Percentiles rank a stretch among this genome's conserved stretches.
These are phyloP conservation scores for Cheilosia impressa DNA, from an alignment of 2,888 invertebrate genomes.

Conservation along the genomic window DNA sequence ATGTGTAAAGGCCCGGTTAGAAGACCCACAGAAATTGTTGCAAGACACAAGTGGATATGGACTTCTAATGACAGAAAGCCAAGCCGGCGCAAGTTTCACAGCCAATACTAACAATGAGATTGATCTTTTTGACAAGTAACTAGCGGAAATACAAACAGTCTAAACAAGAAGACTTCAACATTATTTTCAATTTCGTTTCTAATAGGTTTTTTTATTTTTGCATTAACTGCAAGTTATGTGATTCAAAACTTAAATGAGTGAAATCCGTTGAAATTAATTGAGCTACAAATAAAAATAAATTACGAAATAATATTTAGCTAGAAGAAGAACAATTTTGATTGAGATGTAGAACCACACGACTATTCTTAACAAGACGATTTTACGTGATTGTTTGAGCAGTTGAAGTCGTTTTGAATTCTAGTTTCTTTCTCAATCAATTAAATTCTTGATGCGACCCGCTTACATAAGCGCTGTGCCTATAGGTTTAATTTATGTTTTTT, in stretches of 20 bases:
- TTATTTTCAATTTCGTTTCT: constrained; percentile 91
- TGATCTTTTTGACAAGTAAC: constrained; percentile 4
- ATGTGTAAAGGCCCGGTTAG: constrained; percentile 86
- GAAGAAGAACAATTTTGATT: too few relatives aligned
- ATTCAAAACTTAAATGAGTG: constrained; percentile 89
- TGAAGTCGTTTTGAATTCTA: too few relatives aligned
- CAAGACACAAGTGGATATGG: constrained; percentile 81
- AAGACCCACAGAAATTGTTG: constrained; percentile 84
- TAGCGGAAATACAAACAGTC: constrained; percentile 9
- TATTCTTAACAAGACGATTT: too few relatives aligned
- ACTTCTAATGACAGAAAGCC: constrained; percentile 77
- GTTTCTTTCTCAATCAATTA: too few relatives aligned
- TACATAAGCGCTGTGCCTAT: too few relatives aligned
- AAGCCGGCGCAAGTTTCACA: constrained; percentile 60
- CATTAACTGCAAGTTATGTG: constrained; percentile 96
- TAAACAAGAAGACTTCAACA: constrained; percentile 86
- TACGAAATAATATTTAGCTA: too few relatives aligned
- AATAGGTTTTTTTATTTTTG: constrained; percentile 95
- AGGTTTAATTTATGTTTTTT: too few relatives aligned
- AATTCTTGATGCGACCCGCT: too few relatives aligned
- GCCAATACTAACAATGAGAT: constrained; percentile 45
- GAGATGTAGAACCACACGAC: too few relatives aligned
- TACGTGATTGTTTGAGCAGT: too few relatives aligned
- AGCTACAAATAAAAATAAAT: too few relatives aligned
- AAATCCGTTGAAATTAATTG: too few relatives aligned